phyloP scores from a whole-genome alignment of 2,888 invertebrate species.

The Zonitis immaculata region DNA sequence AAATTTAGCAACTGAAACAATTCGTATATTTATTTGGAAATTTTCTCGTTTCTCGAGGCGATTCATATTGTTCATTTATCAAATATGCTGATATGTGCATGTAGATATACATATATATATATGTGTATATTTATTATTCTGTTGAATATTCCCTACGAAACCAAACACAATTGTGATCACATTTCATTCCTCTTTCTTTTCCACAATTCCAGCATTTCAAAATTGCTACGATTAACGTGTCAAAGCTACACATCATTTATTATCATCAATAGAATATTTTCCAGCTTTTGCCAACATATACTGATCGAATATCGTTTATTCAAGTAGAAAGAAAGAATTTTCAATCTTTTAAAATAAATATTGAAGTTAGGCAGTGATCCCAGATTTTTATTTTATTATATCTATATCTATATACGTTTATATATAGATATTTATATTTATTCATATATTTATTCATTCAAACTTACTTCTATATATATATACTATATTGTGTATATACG shows the following conservation, averaged over 20 bases:
- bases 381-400: too few relatives aligned
- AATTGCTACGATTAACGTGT: slow-evolving; percentile 33
- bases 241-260: slow-evolving; percentile 35
- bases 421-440: too few relatives aligned
- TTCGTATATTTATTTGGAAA: not conserved
- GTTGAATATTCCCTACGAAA: slow-evolving; percentile 9
- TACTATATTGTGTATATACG: slow-evolving; percentile 11
- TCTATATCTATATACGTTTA: too few relatives aligned
- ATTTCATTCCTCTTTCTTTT: not conserved
- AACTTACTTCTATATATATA: too few relatives aligned
- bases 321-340: slow-evolving; percentile 20
- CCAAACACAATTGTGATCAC: slow-evolving; percentile 1
- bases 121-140: slow-evolving; percentile 24
- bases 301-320: slow-evolving; percentile 20
- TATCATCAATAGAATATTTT: slow-evolving; percentile 23
- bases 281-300: slow-evolving; percentile 8
- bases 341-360: slow-evolving; percentile 28
- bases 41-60: slow-evolving; percentile 2
- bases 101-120: too few relatives aligned
- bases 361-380: too few relatives aligned
- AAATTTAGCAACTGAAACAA: too few relatives aligned
- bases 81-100: slow-evolving; percentile 27
- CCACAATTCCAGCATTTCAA: not conserved
- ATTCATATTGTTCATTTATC: slow-evolving; percentile 25
- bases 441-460: too few relatives aligned